A percentile compares a stretch with the other conserved stretches of the same genome.
phyloP scores from a whole-genome alignment of 1,140 invertebrate genomes.

The Drosophila fuyamai region DNA sequence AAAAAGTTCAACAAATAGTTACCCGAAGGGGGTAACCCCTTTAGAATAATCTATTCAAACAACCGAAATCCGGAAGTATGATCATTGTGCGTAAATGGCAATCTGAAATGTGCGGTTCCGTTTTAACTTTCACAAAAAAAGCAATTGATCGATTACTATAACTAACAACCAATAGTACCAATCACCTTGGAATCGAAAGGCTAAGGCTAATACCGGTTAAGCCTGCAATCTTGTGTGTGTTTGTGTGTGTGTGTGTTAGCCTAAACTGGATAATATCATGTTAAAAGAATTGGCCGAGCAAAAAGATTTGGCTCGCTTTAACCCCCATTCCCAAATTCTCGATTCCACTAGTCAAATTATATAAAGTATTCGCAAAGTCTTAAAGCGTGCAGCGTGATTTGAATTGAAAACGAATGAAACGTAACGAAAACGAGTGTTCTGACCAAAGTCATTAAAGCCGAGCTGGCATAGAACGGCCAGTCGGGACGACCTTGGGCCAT shows the following conservation, averaged over 20 bases:
- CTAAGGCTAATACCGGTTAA: slow-evolving; percentile 54
- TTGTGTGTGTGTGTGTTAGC: neutral
- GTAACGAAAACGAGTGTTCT: slow-evolving; percentile 62
- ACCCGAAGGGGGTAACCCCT: neutral
- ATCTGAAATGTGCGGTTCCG: slow-evolving; percentile 36
- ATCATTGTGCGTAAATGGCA: slow-evolving; percentile 38
- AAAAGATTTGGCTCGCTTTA: slow-evolving; percentile 20
- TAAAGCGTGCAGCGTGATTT: slow-evolving; percentile 20
- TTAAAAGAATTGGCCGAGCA: slow-evolving; percentile 36
- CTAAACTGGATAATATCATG: slow-evolving; percentile 34
- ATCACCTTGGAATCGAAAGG: slow-evolving; percentile 48
- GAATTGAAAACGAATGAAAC: slow-evolving; percentile 39
- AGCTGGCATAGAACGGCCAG: slow-evolving; percentile 70
- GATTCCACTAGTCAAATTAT: slow-evolving; percentile 47
- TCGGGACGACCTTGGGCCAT: slow-evolving; percentile 68
- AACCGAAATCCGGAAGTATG: slow-evolving; percentile 37
- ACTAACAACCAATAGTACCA: slow-evolving; percentile 20
- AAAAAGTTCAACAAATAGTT: slow-evolving; percentile 3
- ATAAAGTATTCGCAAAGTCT: slow-evolving; percentile 26
- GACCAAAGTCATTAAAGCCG: slow-evolving; percentile 71
- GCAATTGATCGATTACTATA: slow-evolving; percentile 44
- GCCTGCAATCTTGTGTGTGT: slow-evolving; percentile 3
- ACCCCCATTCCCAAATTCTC: slow-evolving; percentile 9
- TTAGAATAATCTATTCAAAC: slow-evolving; percentile 7
- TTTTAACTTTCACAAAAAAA: slow-evolving; percentile 49